Evolutionary conservation across 2,888 invertebrate species (phyloP), one percentile per base, ranked within the genome.

Genomic region (Lithophane semibrunnea): DNA sequence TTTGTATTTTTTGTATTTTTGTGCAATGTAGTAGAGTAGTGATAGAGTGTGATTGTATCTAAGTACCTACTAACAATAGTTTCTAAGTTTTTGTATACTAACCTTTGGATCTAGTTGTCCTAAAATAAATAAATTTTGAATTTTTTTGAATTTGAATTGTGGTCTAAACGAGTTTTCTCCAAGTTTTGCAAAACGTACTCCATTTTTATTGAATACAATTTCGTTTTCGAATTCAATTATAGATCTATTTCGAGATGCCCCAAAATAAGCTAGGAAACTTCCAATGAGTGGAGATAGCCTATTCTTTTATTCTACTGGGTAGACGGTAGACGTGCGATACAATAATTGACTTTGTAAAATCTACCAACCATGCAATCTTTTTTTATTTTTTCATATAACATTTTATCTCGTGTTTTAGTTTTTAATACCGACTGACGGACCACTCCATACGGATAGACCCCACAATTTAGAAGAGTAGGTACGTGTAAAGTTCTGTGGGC

Each of bases 101-200:
- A n/a, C n/a, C n/a, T n/a, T n/a, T n/a, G n/a, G n/a, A n/a, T n/a
- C n/a, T n/a, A n/a, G n/a, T n/a, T n/a, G n/a, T n/a, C n/a, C n/a
- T n/a, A n/a, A n/a, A n/a, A n/a, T n/a, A n/a, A n/a, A n/a, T n/a
- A n/a, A n/a, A n/a, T n/a, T n/a, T n/a, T n/a, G n/a, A n/a, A n/a
- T n/a, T n/a, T n/a, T n/a, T n/a, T n/a, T n/a, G n/a, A n/a, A n/a
- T n/a, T n/a, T n/a, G n/a, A n/a, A n/a, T n/a, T n/a, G 85, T 76
- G 81, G 75, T 76, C 54, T 80, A 85, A 86, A 85, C 64, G 75
- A 87, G 74, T 69, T 87, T 77, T 76, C 44, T 24, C 47, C 49
- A 77, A 78, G 67, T 82, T 82, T 63, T 13, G 69, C 58, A 60
- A 75, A 83, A 60, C 56, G 63, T 63, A 67, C 60, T 56, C 56